A percentile compares a stretch with the other conserved stretches of the same genome.
Conservation (phyloP, 2,113 vertebrate genomes). For the Isurus oxyrinchus region DNA sequence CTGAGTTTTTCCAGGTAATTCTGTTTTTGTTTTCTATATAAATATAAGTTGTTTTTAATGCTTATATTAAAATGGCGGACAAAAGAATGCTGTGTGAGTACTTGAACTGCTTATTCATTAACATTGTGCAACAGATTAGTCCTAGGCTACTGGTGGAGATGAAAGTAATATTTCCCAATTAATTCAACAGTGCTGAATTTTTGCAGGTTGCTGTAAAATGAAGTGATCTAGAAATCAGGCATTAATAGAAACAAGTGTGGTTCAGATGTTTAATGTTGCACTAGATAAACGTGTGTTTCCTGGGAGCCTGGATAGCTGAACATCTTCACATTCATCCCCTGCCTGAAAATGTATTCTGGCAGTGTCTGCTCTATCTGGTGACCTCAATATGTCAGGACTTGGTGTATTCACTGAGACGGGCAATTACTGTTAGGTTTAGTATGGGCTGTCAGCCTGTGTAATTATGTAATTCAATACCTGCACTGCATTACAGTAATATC, state of each 20-base stretch:
- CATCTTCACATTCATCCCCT: background rate
- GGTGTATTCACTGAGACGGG: conserved; percentile 31
- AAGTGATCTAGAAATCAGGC: background rate
- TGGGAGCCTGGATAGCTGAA: background rate
- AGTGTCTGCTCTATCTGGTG: background rate
- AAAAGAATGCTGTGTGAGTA: background rate
- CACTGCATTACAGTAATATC: conserved; percentile 13
- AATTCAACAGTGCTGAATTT: background rate
- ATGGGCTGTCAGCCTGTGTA: background rate
- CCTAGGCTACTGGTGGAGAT: background rate
- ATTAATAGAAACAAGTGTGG: background rate
- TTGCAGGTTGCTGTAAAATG: background rate
- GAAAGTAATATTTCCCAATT: background rate
- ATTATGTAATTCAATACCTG: conserved; percentile 36
- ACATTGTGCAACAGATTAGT: background rate
- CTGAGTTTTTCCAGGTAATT: too few relatives aligned
- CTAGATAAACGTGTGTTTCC: background rate
- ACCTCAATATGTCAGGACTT: conserved; percentile 28
- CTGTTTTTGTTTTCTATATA: too few relatives aligned
- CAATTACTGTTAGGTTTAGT: conserved; percentile 11
- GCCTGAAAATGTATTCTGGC: conserved; percentile 19
- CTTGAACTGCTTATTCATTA: background rate
- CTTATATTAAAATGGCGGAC: background rate
- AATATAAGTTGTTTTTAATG: background rate
- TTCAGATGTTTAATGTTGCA: background rate